Conservation (phyloP, 2,888 invertebrate genomes). For the Macroteleia sp. region DNA sequence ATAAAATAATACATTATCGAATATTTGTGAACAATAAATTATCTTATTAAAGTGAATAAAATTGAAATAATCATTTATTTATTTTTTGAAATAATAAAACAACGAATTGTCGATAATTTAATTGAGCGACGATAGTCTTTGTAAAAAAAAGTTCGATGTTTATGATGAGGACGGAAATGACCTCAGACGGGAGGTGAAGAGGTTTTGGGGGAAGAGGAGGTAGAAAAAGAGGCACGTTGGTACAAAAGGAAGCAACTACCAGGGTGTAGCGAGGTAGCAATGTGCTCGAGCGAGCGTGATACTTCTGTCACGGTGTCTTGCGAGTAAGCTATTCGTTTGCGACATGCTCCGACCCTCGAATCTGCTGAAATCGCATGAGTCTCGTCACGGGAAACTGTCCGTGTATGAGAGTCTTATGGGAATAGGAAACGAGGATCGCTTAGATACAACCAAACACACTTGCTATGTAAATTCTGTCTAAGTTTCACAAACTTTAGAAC, state of each 20-base stretch:
- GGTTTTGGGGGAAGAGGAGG: slow-evolving; percentile 7
- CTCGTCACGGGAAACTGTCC: slow-evolving; percentile 64
- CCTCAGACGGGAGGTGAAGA: slow-evolving; percentile 13
- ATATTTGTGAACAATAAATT: too few relatives aligned
- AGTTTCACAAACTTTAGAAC: slow-evolving; percentile 1
- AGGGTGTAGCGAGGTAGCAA: slow-evolving; percentile 60
- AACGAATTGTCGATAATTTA: background rate
- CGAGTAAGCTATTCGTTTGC: slow-evolving; percentile 63
- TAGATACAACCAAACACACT: slow-evolving; percentile 19
- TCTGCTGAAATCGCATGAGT: slow-evolving; percentile 52
- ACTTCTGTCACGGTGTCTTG: slow-evolving; percentile 71
- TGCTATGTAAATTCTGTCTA: slow-evolving; percentile 23
- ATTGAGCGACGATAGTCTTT: background rate
- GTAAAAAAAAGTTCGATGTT: slow-evolving; percentile 14
- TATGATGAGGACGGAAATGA: slow-evolving; percentile 56
- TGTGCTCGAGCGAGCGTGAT: slow-evolving; percentile 72
- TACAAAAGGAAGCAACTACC: slow-evolving; percentile 39
- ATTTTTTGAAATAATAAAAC: too few relatives aligned
- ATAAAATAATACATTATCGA: too few relatives aligned
- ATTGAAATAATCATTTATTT: too few relatives aligned
- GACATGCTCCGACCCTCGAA: slow-evolving; percentile 55
- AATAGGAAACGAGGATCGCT: slow-evolving; percentile 43
- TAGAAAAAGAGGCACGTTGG: slow-evolving; percentile 23
- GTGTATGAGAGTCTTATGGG: slow-evolving; percentile 50
- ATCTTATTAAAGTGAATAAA: too few relatives aligned